Base-by-base conservation (phyloP, 1,140 invertebrate species). In the Zaprionus capensis region DNA sequence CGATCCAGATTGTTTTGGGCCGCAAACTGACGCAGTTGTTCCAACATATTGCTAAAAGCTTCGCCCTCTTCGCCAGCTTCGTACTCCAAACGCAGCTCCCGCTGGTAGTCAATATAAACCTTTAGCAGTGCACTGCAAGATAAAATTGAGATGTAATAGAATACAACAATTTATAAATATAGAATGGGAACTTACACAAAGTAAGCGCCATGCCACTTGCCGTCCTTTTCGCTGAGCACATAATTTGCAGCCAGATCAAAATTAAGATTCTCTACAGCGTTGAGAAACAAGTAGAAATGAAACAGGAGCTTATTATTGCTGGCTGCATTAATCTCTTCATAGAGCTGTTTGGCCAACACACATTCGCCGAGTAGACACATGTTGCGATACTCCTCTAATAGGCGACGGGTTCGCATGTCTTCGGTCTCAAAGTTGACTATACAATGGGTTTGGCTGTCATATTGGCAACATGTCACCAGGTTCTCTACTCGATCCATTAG, bases 31-130 rank as follows among this genome's bases (percentile, higher is more conserved):
- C 76, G 71, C 20, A 90, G 31, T 0, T 65, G 44, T 1, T 76
- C 81, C 3, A 90, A 22, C 62, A 90, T 61, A 15, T 73, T 56
- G 11, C 76, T 17, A 56, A 46, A 85, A 0, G 85, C 78, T 15
- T 55, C 20, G 5, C 3, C 22, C 0, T 20, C 15, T 0, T 17
- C 4, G 17, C 71, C 56, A 65, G 0, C 66, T 34, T 34, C 9
- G 3, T 34, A 0, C 31, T 34, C 31, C 31, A 34, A 26, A 4
- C 46, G 22, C 7, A 85, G 28, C 0, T 78, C 59, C 20, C 77
- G 4, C 66, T 77, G 66, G n/a, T 90, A 90, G 22, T 80, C 53
- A 0, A 85, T 36, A 38, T 90, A 90, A 6, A 90, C 24, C 24
- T 91, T 57, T 1, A 75, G 0, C 0, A 90, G 51, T 9, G 63